Percentiles rank a stretch among this genome's conserved stretches.
Evolutionary conservation across 1,140 invertebrate genomes (phyloP).

Genomic region (Phocides pigmalion): DNA sequence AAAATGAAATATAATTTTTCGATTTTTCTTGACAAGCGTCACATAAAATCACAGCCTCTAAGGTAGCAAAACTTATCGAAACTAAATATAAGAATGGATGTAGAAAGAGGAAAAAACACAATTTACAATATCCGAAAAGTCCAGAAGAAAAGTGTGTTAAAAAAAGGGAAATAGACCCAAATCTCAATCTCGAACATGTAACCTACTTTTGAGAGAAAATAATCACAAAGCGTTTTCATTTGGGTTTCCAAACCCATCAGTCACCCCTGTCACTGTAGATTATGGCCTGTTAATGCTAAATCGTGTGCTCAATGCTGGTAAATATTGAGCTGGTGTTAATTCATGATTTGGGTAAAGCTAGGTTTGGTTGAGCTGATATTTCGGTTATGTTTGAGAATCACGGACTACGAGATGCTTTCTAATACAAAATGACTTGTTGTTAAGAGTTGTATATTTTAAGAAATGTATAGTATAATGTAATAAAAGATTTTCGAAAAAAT

Average conservation of each 20-base stretch:
- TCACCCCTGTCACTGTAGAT: constrained; percentile 6
- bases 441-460: too few species aligned
- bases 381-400: too few species aligned
- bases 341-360: constrained; percentile 10
- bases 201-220: constrained; percentile 1
- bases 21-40: too few species aligned
- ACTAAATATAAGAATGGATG: not conserved
- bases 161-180: not conserved
- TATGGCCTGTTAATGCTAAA: not conserved
- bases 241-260: not conserved
- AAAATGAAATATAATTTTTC: too few species aligned
- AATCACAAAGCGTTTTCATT: constrained; percentile 1
- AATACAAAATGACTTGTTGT: too few species aligned
- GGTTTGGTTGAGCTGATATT: not conserved
- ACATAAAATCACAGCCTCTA: too few species aligned
- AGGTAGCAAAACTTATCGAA: too few species aligned
- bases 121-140: too few species aligned
- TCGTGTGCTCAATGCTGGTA: not conserved
- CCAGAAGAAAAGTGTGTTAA: not conserved
- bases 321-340: constrained; percentile 1
- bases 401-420: too few species aligned
- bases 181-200: not conserved
- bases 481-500: too few species aligned
- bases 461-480: too few species aligned
- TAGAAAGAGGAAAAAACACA: not conserved